These are phyloP conservation scores for Coracias cyanogaster DNA, from an alignment of 2,797 vertebrate genomes.

Conservation along the genomic window DNA sequence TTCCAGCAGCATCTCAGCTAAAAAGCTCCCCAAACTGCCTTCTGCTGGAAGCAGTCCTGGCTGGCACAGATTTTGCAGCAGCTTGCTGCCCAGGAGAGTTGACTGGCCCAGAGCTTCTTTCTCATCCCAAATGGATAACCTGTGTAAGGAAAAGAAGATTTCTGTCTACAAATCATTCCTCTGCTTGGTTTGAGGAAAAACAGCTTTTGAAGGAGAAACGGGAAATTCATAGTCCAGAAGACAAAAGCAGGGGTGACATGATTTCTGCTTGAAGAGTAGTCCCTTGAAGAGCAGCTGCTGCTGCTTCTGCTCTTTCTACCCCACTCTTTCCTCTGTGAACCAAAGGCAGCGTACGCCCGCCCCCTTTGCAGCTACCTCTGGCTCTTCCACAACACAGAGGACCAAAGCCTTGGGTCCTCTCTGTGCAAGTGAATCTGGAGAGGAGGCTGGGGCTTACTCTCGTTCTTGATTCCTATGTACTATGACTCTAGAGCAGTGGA, in stretches of 20 bases:
- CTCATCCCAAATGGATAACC: neutral
- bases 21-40: neutral
- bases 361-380: neutral
- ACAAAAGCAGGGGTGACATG: fast-evolving
- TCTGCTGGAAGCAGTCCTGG: neutral
- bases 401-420: neutral
- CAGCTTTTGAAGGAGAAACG: neutral
- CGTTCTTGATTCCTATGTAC: fast-evolving
- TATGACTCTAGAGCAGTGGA: neutral
- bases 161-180: neutral
- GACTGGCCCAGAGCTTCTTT: neutral
- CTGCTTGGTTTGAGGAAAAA: neutral
- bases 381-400: neutral
- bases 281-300: neutral
- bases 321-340: neutral
- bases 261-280: neutral
- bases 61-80: neutral
- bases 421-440: neutral
- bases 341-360: neutral
- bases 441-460: neutral
- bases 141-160: neutral
- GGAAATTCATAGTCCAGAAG: neutral
- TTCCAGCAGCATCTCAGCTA: neutral
- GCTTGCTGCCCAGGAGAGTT: neutral
- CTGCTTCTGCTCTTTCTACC: neutral